Conservation (phyloP, 30 jellyfish, hydroid and myxozoan species). For the Aurelia sp. region DNA sequence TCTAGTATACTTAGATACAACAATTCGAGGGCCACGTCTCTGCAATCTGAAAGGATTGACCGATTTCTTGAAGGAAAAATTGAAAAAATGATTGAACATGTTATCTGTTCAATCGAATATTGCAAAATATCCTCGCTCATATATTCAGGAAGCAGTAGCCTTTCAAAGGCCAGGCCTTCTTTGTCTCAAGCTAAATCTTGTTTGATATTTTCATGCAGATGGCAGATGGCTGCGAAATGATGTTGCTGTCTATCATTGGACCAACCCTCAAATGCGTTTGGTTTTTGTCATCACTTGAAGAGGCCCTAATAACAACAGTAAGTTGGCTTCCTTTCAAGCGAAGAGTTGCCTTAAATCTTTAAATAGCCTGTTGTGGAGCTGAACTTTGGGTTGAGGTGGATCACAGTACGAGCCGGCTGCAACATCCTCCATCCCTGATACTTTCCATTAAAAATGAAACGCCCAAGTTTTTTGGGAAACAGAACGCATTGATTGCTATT, state of each 20-base stretch:
- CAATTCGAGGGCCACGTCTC: no score
- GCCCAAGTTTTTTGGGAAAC: no score
- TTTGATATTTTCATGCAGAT: conserved; percentile 40
- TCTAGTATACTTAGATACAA: no score
- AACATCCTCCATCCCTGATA: no score
- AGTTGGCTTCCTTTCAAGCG: conserved; percentile 4
- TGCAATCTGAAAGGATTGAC: no score
- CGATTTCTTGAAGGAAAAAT: no score
- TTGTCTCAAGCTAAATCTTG: no score
- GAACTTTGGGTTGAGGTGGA: neutral
- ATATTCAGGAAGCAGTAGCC: neutral
- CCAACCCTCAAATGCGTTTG: conserved; percentile 92
- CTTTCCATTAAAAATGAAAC: no score
- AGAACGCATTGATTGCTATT: no score
- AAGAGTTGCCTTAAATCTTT: neutral
- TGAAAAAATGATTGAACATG: no score
- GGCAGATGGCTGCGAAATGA: conserved; percentile 99
- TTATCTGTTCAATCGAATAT: no score
- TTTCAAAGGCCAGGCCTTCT: neutral
- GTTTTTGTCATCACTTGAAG: conserved; percentile 78
- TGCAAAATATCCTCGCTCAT: neutral
- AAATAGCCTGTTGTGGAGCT: neutral
- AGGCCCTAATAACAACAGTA: conserved; percentile 93
- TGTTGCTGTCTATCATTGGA: conserved; percentile 87
- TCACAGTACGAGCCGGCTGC: neutral